Evolutionary conservation across 2,888 invertebrate species (phyloP).

Genomic region (Glaucopsyche alexis): DNA sequence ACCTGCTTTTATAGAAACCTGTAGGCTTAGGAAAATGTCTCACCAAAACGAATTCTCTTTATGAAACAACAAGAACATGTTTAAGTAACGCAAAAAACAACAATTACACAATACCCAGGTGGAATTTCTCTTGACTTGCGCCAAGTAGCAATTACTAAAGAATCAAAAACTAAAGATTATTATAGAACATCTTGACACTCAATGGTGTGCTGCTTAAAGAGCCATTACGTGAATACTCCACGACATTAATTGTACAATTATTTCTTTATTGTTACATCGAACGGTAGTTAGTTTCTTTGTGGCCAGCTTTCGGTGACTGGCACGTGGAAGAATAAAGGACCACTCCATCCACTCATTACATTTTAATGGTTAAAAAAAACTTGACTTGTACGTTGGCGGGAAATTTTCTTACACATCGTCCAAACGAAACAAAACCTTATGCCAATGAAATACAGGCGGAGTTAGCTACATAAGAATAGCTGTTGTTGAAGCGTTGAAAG

Average conservation of each 20-base stretch:
- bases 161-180: conserved; percentile 33
- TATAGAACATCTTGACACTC: conserved; percentile 44
- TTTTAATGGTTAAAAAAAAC: conserved; percentile 73
- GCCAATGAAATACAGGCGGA: conserved; percentile 36
- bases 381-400: conserved; percentile 59
- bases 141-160: conserved; percentile 32
- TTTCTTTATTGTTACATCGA: conserved; percentile 69
- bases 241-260: conserved; percentile 77
- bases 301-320: conserved; percentile 58
- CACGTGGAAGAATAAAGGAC: conserved; percentile 72
- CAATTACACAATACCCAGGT: neutral
- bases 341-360: conserved; percentile 76
- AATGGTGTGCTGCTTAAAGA: conserved; percentile 66
- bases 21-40: too few species aligned
- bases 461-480: conserved; percentile 38
- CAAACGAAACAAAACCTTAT: conserved; percentile 42
- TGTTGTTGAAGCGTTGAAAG: conserved; percentile 54
- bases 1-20: too few species aligned
- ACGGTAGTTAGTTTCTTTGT: conserved; percentile 75
- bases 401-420: conserved; percentile 36
- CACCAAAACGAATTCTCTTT: too few species aligned
- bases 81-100: neutral
- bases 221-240: conserved; percentile 56
- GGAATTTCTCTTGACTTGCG: conserved; percentile 19
- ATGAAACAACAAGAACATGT: too few species aligned